Evolutionary conservation across 2,113 vertebrate species (phyloP).

Genomic region (Sceloporus tristichus): DNA sequence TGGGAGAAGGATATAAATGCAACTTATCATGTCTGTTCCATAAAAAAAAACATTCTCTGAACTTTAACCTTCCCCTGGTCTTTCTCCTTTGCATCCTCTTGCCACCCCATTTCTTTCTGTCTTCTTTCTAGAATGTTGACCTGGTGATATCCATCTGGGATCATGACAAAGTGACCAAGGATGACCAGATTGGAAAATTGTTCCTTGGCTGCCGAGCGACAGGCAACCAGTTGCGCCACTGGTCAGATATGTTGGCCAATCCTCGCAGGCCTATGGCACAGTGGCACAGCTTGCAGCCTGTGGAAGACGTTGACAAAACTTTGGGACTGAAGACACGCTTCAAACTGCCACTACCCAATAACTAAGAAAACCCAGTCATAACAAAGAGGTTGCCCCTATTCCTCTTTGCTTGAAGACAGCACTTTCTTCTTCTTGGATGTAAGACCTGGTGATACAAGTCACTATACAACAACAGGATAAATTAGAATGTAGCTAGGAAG

Average conservation of each 20-base stretch:
- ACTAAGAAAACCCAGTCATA: constrained; percentile 46
- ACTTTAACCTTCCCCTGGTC: background rate
- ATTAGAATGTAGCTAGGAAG: background rate
- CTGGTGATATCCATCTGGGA: constrained; percentile 95
- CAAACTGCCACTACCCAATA: constrained; percentile 71
- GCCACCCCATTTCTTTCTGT: background rate
- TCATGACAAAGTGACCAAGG: constrained; percentile 88
- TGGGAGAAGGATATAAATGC: background rate
- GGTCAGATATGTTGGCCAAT: constrained; percentile 96
- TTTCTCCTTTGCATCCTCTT: background rate
- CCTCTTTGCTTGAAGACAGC: background rate
- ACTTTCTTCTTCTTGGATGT: background rate
- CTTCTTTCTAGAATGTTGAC: constrained; percentile 84
- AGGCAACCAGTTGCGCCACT: constrained; percentile 91
- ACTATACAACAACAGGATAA: background rate
- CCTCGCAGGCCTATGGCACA: constrained; percentile 90
- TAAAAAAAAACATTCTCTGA: background rate
- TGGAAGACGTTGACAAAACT: constrained; percentile 83
- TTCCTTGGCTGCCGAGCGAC: constrained; percentile 86
- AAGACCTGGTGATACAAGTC: background rate
- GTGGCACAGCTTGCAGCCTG: constrained; percentile 91
- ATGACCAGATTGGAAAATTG: constrained; percentile 91
- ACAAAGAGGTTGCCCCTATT: background rate
- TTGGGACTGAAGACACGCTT: constrained; percentile 78
- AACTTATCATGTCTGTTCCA: background rate